Percentiles rank a stretch among this genome's conserved stretches.
These are phyloP conservation scores for Agriopis leucophaearia DNA, from an alignment of 2,888 invertebrate genomes.

Conservation along the genomic window DNA sequence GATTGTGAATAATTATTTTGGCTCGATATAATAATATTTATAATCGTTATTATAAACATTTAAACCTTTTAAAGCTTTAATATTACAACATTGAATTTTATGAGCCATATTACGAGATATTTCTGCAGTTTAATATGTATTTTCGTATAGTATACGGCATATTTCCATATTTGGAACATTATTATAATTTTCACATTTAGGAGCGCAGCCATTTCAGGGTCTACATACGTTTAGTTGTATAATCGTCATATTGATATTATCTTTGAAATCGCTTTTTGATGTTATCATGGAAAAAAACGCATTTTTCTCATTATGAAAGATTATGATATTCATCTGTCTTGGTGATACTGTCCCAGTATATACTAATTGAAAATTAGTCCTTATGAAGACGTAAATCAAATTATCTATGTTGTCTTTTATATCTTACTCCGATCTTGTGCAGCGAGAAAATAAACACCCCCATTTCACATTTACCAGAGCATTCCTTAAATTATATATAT, in stretches of 20 bases:
- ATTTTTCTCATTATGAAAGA: slow-evolving; percentile 5
- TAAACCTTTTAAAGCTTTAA: slow-evolving; percentile 32
- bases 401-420: too few species aligned
- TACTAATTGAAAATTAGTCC: too few species aligned
- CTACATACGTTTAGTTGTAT: slow-evolving; percentile 33
- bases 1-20: too few species aligned
- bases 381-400: too few species aligned
- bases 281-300: not conserved
- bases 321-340: too few species aligned
- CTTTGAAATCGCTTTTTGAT: slow-evolving; percentile 20
- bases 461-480: too few species aligned
- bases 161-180: slow-evolving; percentile 52
- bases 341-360: too few species aligned
- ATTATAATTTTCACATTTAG: slow-evolving; percentile 63
- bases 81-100: slow-evolving; percentile 39
- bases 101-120: slow-evolving; percentile 42
- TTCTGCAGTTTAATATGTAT: slow-evolving; percentile 45
- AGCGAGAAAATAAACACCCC: too few species aligned
- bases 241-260: slow-evolving; percentile 40
- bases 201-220: slow-evolving; percentile 43
- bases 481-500: too few species aligned
- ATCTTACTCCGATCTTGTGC: too few species aligned
- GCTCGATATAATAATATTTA: not conserved
- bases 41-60: not conserved
- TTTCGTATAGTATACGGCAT: slow-evolving; percentile 41